Evolutionary conservation across 2,888 invertebrate genomes (phyloP).

Genomic region (Acholoe squamosa): DNA sequence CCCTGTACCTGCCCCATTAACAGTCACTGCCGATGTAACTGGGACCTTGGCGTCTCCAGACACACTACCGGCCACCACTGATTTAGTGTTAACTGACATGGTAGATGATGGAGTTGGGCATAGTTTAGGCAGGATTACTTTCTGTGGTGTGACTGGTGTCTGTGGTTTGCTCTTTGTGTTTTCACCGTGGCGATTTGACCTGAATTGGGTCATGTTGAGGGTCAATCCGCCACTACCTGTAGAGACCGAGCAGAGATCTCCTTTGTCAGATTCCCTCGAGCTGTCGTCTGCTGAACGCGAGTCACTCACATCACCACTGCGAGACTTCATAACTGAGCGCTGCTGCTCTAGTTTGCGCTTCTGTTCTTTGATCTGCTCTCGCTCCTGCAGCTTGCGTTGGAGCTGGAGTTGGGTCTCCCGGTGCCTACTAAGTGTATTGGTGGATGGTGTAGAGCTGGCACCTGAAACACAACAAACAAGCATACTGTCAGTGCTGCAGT

Average conservation of each 20-base stretch:
- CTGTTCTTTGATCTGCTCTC: slow-evolving; percentile 87
- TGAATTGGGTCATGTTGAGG: not conserved
- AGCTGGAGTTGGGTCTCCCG: slow-evolving; percentile 87
- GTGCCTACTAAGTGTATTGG: slow-evolving; percentile 82
- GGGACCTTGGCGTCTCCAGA: not conserved
- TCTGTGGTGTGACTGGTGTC: slow-evolving; percentile 57
- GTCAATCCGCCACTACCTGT: not conserved
- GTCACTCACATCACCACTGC: slow-evolving; percentile 44
- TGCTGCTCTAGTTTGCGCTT: slow-evolving; percentile 86
- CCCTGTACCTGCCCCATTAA: slow-evolving; percentile 3
- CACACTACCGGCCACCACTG: not conserved
- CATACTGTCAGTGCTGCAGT: too few species aligned
- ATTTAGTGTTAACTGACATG: not conserved
- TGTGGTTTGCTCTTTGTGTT: not conserved
- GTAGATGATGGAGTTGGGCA: not conserved
- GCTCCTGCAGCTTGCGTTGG: slow-evolving; percentile 88
- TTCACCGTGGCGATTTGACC: not conserved
- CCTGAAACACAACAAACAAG: slow-evolving; percentile 2
- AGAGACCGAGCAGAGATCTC: not conserved
- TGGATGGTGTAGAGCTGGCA: not conserved
- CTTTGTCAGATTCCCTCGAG: slow-evolving; percentile 51
- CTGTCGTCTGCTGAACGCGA: slow-evolving; percentile 50
- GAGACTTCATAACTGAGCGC: slow-evolving; percentile 59
- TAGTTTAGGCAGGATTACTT: slow-evolving; percentile 48
- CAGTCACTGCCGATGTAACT: not conserved